Base-by-base conservation (phyloP, 2,113 vertebrate genomes). In the Salvelinus sp. region DNA sequence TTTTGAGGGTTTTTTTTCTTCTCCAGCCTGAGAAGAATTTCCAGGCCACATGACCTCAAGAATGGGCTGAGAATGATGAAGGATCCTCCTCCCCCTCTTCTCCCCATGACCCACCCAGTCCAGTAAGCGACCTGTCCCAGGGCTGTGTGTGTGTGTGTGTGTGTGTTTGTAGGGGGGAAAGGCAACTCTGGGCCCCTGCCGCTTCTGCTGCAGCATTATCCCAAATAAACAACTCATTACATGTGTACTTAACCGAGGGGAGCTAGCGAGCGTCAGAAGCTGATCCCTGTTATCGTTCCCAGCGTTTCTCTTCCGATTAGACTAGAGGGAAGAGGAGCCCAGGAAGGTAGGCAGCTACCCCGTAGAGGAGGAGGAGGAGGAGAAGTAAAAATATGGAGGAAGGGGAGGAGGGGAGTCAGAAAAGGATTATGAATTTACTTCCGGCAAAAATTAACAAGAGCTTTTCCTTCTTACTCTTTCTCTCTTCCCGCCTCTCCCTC, bases 151-250 rank as follows among this genome's bases (percentile, higher is more conserved):
- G 74, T 57, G 60, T 62, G 30, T 57, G 74, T 57, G 74, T 22
- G 57, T 44, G 58, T 25, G 74, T 30, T 28, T 63, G 76, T 54
- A 23, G 71, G 5, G 81, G 5, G 76, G 22, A 79, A 78, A 82
- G 76, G 90, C 81, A 72, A 79, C 82, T 87, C 77, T 88, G 85
- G 84, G 83, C 82, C 92, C 83, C 77, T 77, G 88, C 75, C 77
- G 82, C 79, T 81, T 91, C 91, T 90, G 89, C 91, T 89, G 91
- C 85, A n/a, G 91, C 89, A 91, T 92, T 93, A 92, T 92, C 86
- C 90, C 86, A 92, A 93, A 94, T 91, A 94, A 93, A 94, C 92
- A 93, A 92, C 90, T 92, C 89, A 94, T 94, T 94, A 94, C 92
- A 91, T 79, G 83, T 91, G 91, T 91, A 93, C 91, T 94, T 93